These are phyloP conservation scores for Eupithecia subumbrata DNA, from an alignment of 2,888 invertebrate genomes.

Conservation along the genomic window DNA sequence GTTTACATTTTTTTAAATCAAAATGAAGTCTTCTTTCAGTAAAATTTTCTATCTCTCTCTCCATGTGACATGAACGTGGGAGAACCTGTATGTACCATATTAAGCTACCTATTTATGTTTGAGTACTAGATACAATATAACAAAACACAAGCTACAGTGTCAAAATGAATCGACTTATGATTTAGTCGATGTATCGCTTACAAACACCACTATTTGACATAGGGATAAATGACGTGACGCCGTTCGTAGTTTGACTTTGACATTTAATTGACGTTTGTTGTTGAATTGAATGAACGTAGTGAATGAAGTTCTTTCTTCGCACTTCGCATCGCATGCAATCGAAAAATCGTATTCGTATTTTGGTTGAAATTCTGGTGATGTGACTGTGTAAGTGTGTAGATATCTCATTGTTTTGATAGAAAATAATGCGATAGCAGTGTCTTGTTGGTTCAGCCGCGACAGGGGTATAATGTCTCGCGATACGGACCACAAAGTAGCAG, in stretches of 20 bases:
- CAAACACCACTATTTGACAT: neutral
- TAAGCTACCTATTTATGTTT: no score
- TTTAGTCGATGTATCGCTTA: neutral
- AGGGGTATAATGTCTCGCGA: slow-evolving; percentile 75
- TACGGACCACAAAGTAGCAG: slow-evolving; percentile 70
- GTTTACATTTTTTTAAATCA: no score
- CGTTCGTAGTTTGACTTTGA: neutral
- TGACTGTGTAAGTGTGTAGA: slow-evolving; percentile 29
- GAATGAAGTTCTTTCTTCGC: neutral
- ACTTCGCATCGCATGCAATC: neutral
- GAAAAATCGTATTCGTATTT: neutral
- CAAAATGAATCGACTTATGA: neutral
- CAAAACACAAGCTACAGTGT: neutral
- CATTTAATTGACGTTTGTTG: neutral
- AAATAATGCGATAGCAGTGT: slow-evolving; percentile 58
- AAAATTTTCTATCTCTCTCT: no score
- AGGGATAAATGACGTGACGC: neutral
- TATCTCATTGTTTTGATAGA: slow-evolving; percentile 60
- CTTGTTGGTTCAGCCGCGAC: slow-evolving; percentile 57
- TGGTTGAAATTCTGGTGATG: slow-evolving; percentile 14
- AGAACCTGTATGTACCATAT: no score
- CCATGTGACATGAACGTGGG: no score
- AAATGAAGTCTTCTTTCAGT: no score
- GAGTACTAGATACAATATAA: no score
- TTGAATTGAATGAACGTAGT: no score